Evolutionary conservation across 2,113 vertebrate genomes (phyloP).

Genomic region (Anoplopoma fimbria): DNA sequence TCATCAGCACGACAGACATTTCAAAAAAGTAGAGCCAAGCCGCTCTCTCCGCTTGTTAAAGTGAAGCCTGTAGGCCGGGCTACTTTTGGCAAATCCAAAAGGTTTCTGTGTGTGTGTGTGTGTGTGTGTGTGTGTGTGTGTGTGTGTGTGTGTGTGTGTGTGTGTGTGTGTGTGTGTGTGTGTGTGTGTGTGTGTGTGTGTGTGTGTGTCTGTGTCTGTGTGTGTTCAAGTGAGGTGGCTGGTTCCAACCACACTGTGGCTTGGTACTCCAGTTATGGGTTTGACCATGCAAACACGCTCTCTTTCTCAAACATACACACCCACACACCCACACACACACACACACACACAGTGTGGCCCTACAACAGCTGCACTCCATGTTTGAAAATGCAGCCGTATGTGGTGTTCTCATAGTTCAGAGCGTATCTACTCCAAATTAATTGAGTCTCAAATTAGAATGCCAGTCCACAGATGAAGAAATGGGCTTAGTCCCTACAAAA

Average conservation of each 20-base stretch:
- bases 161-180: no score
- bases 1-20: slow-evolving; percentile 24
- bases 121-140: background rate
- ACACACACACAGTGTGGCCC: slow-evolving; percentile 53
- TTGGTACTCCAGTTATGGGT: slow-evolving; percentile 66
- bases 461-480: slow-evolving; percentile 35
- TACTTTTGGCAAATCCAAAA: slow-evolving; percentile 40
- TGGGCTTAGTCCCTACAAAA: slow-evolving; percentile 1
- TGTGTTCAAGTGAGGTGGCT: slow-evolving; percentile 51
- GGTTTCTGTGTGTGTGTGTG: background rate
- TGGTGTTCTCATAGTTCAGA: slow-evolving; percentile 43
- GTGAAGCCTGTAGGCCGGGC: slow-evolving; percentile 28
- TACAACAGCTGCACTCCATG: slow-evolving; percentile 7
- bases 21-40: slow-evolving; percentile 37
- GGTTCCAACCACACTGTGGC: slow-evolving; percentile 68
- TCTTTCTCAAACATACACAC: slow-evolving; percentile 32
- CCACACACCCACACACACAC: slow-evolving; percentile 23
- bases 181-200: no score
- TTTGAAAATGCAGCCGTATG: slow-evolving; percentile 27
- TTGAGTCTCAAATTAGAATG: slow-evolving; percentile 31
- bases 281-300: slow-evolving; percentile 71
- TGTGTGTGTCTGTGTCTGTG: slow-evolving; percentile 14
- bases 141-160: background rate
- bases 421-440: slow-evolving; percentile 32
- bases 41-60: slow-evolving; percentile 49